A percentile compares a stretch with the other conserved stretches of the same genome.
Conservation (phyloP, 2,888 invertebrate genomes). For the Noctua pronuba region DNA sequence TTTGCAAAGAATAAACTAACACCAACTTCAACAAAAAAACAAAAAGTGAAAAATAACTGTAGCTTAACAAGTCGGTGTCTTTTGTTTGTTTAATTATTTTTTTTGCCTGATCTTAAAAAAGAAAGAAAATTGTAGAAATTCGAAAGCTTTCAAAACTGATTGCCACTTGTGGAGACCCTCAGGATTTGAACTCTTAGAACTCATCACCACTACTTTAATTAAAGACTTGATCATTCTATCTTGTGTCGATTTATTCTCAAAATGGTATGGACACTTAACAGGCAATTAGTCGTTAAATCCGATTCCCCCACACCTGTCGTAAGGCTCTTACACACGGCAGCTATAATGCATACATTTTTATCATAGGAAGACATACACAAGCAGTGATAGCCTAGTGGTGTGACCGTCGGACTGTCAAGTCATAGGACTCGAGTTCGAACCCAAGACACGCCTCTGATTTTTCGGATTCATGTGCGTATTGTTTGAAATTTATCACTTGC, state of each 20-base stretch:
- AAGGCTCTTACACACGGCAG: not conserved
- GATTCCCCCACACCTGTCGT: slow-evolving; percentile 31
- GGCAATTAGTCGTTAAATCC: slow-evolving; percentile 45
- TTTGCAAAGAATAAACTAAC: no score
- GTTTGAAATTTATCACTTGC: no score
- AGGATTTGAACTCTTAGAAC: not conserved
- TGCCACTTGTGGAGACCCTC: not conserved
- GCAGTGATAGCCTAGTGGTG: no score
- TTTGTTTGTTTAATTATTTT: not conserved
- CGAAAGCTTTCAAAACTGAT: not conserved
- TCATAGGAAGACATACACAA: no score
- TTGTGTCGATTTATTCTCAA: slow-evolving; percentile 10
- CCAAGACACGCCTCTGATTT: no score
- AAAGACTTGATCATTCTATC: slow-evolving; percentile 5
- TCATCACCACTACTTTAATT: not conserved
- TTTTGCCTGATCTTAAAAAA: not conserved
- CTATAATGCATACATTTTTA: not conserved
- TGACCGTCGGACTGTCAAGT: no score
- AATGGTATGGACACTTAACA: slow-evolving; percentile 22
- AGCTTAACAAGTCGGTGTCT: not conserved
- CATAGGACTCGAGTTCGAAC: no score
- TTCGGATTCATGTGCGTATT: no score
- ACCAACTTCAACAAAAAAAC: no score
- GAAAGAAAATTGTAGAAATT: not conserved
- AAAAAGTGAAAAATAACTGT: not conserved